These are phyloP conservation scores for Hecatera dysodea DNA, from an alignment of 2,888 invertebrate genomes.

Conservation along the genomic window DNA sequence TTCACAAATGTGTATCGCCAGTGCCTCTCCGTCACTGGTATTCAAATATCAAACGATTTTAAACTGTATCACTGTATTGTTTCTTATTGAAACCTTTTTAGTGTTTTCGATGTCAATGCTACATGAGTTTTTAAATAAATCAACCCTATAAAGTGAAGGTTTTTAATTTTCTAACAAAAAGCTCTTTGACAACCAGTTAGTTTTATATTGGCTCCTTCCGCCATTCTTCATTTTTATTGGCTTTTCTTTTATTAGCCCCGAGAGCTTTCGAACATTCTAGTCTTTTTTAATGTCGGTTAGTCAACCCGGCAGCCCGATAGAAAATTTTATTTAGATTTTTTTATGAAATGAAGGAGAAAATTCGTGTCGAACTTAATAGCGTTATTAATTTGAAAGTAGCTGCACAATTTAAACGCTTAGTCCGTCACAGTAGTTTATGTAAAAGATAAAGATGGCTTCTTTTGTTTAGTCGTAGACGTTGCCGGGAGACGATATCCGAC, in stretches of 20 bases:
- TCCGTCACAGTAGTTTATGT: neutral
- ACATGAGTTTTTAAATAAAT: neutral
- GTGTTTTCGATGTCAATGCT: neutral
- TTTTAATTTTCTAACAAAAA: conserved; percentile 31
- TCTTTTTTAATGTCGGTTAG: conserved; percentile 13
- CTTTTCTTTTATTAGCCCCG: conserved; percentile 32
- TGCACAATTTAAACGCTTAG: neutral
- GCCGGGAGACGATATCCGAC: no score
- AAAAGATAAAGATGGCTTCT: neutral
- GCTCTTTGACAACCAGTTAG: conserved; percentile 59
- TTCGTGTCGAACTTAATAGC: neutral
- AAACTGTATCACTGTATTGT: neutral
- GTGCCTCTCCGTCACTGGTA: neutral
- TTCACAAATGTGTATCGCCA: neutral
- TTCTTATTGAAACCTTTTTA: neutral
- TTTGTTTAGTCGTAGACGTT: no score
- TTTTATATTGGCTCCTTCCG: conserved; percentile 51
- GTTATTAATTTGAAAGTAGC: neutral
- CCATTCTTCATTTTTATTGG: conserved; percentile 43
- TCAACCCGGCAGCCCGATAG: neutral
- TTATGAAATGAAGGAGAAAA: neutral
- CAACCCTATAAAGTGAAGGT: neutral
- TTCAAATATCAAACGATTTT: neutral
- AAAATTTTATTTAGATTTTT: conserved; percentile 3
- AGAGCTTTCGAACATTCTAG: conserved; percentile 3